A percentile compares a stretch with the other conserved stretches of the same genome.
Conservation (phyloP, 2,113 vertebrate species). For the Acinonyx jubatus region DNA sequence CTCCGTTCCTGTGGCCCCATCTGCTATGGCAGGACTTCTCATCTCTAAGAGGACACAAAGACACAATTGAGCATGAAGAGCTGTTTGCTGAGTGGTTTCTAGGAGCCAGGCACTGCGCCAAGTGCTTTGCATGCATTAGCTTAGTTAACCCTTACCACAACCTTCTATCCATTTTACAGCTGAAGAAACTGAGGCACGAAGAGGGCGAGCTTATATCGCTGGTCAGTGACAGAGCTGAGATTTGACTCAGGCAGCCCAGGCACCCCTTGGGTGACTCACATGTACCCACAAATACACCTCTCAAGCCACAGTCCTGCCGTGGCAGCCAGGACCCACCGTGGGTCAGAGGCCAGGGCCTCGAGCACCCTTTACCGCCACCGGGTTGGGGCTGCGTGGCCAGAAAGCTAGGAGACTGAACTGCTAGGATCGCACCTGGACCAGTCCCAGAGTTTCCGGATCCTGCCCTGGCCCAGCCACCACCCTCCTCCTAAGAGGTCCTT, state of each 20-base stretch:
- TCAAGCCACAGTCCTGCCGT: background rate
- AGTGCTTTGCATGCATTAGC: background rate
- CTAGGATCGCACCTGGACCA: background rate
- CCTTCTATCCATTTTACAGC: background rate
- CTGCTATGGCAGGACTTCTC: background rate
- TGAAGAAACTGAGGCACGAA: background rate
- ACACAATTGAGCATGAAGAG: rapidly evolving
- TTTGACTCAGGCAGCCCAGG: background rate
- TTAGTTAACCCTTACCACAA: background rate
- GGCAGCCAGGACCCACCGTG: background rate
- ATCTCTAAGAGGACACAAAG: background rate
- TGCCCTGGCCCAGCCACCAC: background rate
- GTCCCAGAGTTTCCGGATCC: background rate
- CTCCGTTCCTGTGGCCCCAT: background rate
- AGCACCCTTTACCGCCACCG: background rate
- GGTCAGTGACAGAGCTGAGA: background rate
- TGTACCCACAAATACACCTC: background rate
- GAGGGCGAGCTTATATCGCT: background rate
- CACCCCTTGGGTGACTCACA: rapidly evolving
- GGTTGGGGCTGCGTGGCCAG: background rate
- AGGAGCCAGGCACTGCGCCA: rapidly evolving
- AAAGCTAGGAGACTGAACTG: background rate
- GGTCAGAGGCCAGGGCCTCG: background rate
- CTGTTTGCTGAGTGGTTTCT: background rate
- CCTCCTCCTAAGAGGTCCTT: background rate